Percentiles rank a stretch among this genome's conserved stretches.
Evolutionary conservation across 2,888 invertebrate species (phyloP).

Genomic region (Tanytarsus gracilentus): DNA sequence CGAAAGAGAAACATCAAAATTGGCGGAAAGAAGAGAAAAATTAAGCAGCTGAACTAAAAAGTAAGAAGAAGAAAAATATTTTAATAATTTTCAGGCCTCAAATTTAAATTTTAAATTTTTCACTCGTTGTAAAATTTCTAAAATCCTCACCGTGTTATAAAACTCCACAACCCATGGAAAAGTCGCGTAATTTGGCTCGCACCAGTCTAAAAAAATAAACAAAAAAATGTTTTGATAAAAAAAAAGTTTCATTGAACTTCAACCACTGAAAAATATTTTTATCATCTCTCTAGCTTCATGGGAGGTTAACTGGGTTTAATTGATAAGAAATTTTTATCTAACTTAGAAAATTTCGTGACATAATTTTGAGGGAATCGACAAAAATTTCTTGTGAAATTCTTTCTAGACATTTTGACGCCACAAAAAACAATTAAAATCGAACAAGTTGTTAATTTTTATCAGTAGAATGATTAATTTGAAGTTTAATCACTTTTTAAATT

Average conservation of each 20-base stretch:
- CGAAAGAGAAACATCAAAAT: slow-evolving; percentile 66
- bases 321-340: too few species aligned
- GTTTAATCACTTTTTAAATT: too few species aligned
- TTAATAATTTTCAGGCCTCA: neutral
- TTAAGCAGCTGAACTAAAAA: slow-evolving; percentile 61
- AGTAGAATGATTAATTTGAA: too few species aligned
- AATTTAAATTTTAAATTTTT: neutral
- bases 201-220: neutral
- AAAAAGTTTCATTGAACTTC: neutral
- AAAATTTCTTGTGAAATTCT: too few species aligned
- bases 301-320: too few species aligned
- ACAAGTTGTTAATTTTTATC: too few species aligned
- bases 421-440: too few species aligned
- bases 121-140: neutral
- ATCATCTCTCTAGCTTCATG: too few species aligned
- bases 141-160: neutral
- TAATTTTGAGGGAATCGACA: too few species aligned
- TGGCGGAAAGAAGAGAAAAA: slow-evolving; percentile 69
- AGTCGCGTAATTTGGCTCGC: neutral
- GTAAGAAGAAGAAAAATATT: neutral
- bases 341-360: too few species aligned
- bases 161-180: neutral
- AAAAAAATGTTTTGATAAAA: neutral
- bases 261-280: neutral
- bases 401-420: too few species aligned